A percentile compares a stretch with the other conserved stretches of the same genome.
phyloP scores from a whole-genome alignment of 2,888 invertebrate genomes.

The Macaria liturata region DNA sequence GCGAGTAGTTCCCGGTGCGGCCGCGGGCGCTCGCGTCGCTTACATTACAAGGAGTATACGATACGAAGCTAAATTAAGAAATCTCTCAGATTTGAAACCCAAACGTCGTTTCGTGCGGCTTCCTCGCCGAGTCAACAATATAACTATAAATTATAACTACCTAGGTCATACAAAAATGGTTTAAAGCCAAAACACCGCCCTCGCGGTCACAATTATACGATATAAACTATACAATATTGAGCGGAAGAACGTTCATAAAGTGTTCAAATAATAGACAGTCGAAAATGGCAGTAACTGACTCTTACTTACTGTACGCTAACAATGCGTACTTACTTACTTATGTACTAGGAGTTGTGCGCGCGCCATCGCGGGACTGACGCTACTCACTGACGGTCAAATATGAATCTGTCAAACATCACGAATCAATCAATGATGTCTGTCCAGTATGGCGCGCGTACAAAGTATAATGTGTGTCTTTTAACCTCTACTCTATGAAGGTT shows the following conservation, averaged over 20 bases:
- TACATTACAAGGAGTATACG: constrained; percentile 37
- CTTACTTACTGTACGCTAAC: constrained; percentile 13
- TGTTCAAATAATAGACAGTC: constrained; percentile 46
- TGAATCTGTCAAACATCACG: no score
- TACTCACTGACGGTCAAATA: no score
- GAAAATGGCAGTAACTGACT: constrained; percentile 56
- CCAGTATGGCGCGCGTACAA: constrained; percentile 8
- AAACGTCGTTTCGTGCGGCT: constrained; percentile 57
- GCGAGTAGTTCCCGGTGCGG: no score
- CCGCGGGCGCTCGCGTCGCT: constrained; percentile 2
- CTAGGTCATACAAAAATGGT: constrained; percentile 41
- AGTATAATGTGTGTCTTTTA: constrained; percentile 2
- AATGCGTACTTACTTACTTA: background rate
- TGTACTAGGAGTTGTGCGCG: no score
- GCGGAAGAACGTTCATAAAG: constrained; percentile 40
- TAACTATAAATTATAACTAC: constrained; percentile 26
- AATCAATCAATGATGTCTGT: no score
- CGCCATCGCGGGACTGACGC: background rate
- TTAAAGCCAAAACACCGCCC: constrained; percentile 50
- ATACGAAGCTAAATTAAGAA: constrained; percentile 35
- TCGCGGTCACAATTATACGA: no score
- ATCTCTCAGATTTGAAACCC: constrained; percentile 58
- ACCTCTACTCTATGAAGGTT: constrained; percentile 14
- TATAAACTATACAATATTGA: constrained; percentile 40
- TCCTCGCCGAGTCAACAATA: background rate